Evolutionary conservation across 2,888 invertebrate genomes (phyloP), one percentile per base, ranked within the genome.

Genomic region (Heliconius erato): DNA sequence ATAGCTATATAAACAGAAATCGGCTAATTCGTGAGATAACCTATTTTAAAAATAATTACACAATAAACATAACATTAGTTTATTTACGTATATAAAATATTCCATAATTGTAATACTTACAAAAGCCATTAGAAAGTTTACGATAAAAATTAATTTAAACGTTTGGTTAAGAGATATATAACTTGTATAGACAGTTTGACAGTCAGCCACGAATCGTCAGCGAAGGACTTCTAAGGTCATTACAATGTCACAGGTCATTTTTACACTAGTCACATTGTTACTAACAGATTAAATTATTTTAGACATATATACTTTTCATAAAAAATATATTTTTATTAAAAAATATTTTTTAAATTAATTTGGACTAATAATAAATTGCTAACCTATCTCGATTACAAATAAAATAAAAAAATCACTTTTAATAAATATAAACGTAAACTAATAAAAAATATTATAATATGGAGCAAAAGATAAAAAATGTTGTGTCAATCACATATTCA

Each of bases 141-240:
- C 35, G 12, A 74, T 78, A 79, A 32, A n/a, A 79, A 65, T 71
- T 71, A 71, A 78, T 76, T 71, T 80, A 78, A 80, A 82, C 83
- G 77, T 82, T 82, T 80, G 81, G 82, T 80, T 69, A 83, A 81
- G 83, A 85, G 79, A 26, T 79, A 79, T 79, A 76, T 71, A 80
- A 79, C 80, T 83, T 84, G 77, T 69, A 80, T 82, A 85, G 84
- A 79, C 80, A 88, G 88, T 91, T 91, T 93, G 94, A 93, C 94
- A 93, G 92, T 87, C 85, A 87, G 85, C 88, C 86, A 86, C 86
- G 85, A 74, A 40, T 54, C 71, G 59, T 79, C 65, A 71, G 59
- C 65, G 80, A 91, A 91, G 91, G 91, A 90, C 90, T 91, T 87
- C 91, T 90, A 89, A 94, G 95, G 95, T 94, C 95, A 94, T 86